These are phyloP conservation scores for Amphiprion percula DNA, from an alignment of 2,113 vertebrate genomes.

Conservation along the genomic window DNA sequence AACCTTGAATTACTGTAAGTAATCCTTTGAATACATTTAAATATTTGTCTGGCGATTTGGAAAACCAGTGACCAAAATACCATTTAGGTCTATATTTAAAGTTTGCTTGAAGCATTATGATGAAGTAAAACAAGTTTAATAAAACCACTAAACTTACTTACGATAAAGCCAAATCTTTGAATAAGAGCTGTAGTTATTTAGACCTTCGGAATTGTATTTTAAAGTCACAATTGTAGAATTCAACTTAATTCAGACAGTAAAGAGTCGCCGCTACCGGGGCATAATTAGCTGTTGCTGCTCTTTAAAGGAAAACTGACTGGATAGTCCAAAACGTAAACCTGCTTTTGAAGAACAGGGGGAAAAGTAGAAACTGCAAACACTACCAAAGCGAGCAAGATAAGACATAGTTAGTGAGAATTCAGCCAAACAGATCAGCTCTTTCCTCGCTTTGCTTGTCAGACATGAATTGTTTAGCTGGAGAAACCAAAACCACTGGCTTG, in stretches of 20 bases:
- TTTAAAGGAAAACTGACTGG: neutral
- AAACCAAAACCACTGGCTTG: conserved; percentile 13
- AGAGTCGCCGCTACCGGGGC: neutral
- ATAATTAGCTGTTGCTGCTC: neutral
- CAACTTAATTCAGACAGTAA: no score
- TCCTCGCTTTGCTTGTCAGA: conserved; percentile 41
- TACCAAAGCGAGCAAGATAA: neutral
- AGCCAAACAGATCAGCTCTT: conserved; percentile 35
- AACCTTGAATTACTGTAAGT: neutral
- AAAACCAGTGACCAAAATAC: neutral
- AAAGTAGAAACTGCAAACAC: neutral
- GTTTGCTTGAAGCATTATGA: neutral
- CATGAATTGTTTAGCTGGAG: conserved; percentile 37
- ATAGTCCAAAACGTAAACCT: neutral
- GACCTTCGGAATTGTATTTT: neutral
- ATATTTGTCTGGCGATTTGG: neutral
- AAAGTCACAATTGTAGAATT: neutral
- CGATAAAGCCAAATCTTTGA: neutral
- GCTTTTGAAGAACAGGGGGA: neutral
- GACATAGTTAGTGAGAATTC: neutral
- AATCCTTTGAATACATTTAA: neutral
- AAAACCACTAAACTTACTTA: neutral
- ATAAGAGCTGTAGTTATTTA: conserved; percentile 8
- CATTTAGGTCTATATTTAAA: neutral
- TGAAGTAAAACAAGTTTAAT: neutral